These are phyloP conservation scores for Salvelinus sp. DNA, from an alignment of 2,113 vertebrate genomes.

Conservation along the genomic window DNA sequence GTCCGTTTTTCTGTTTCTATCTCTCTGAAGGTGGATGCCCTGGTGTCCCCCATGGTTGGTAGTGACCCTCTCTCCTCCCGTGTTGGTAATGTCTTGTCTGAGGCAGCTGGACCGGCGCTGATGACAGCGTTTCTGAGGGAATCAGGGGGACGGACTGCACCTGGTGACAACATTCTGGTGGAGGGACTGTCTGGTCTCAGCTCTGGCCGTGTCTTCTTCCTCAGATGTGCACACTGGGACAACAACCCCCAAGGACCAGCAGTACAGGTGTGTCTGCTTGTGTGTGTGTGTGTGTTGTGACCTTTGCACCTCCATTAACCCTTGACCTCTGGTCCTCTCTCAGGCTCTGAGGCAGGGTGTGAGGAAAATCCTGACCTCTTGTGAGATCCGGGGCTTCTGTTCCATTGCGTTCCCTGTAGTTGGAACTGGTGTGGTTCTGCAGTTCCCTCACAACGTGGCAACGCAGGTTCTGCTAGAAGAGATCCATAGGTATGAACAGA, in stretches of 20 bases:
- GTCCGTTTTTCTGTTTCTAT: no score
- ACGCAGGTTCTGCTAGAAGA: slow-evolving; percentile 53
- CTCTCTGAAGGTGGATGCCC: slow-evolving; percentile 50
- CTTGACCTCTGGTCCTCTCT: not conserved
- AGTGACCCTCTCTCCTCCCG: slow-evolving; percentile 42
- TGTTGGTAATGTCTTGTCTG: slow-evolving; percentile 33
- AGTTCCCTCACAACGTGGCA: slow-evolving; percentile 49
- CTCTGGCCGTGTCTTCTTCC: slow-evolving; percentile 50
- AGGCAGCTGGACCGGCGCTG: slow-evolving; percentile 33
- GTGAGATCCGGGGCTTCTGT: slow-evolving; percentile 24
- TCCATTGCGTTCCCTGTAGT: slow-evolving; percentile 62
- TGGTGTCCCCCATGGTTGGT: slow-evolving; percentile 58
- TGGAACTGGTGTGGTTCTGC: slow-evolving; percentile 46
- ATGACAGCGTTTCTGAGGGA: slow-evolving; percentile 24
- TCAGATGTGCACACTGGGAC: slow-evolving; percentile 52
- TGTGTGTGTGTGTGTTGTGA: not conserved
- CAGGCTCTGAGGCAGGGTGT: slow-evolving; percentile 55
- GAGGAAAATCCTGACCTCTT: slow-evolving; percentile 35
- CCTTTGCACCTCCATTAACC: not conserved
- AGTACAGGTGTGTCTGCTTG: not conserved
- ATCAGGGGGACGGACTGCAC: slow-evolving; percentile 3
- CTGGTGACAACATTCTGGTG: slow-evolving; percentile 45
- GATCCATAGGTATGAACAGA: slow-evolving; percentile 37
- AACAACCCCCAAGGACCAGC: slow-evolving; percentile 23
- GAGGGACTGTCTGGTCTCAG: slow-evolving; percentile 13